A percentile compares a stretch with the other conserved stretches of the same genome.
These are phyloP conservation scores for Apeira syringaria DNA, from an alignment of 2,888 invertebrate species.

Conservation along the genomic window DNA sequence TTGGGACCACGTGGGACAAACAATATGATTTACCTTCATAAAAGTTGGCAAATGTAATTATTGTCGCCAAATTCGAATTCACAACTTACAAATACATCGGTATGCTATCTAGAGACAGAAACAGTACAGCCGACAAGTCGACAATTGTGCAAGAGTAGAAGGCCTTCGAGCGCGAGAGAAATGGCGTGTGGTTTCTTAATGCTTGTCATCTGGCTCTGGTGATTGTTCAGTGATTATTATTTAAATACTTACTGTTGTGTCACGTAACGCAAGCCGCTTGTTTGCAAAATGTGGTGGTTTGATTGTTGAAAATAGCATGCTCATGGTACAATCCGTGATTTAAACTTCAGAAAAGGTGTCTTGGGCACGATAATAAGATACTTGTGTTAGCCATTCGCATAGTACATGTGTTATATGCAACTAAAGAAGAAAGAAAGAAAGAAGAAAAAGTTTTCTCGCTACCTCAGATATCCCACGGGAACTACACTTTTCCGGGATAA, in stretches of 20 bases:
- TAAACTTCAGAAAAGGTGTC: no score
- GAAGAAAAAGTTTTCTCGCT: no score
- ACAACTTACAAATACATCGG: constrained; percentile 7
- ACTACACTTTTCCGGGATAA: no score
- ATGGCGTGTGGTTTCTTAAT: constrained; percentile 71
- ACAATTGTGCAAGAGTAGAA: constrained; percentile 70
- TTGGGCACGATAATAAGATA: no score
- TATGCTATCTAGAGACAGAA: constrained; percentile 46
- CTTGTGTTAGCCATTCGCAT: no score
- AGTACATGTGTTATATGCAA: no score
- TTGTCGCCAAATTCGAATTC: no score
- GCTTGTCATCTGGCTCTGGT: constrained; percentile 57
- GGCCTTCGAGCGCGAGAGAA: constrained; percentile 73
- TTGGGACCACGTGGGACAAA: no score
- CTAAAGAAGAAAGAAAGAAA: no score
- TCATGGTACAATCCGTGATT: neutral
- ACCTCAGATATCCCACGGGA: no score
- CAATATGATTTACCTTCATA: no score
- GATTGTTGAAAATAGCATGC: neutral
- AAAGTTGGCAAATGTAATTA: no score
- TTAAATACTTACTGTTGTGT: constrained; percentile 21
- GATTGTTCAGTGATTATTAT: constrained; percentile 24
- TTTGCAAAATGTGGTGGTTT: constrained; percentile 13
- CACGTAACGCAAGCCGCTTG: constrained; percentile 13
- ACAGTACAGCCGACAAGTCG: constrained; percentile 32